Percentiles rank a stretch among this genome's conserved stretches.
Conservation (phyloP, 2,113 vertebrate genomes). For the Cepphus grylle region DNA sequence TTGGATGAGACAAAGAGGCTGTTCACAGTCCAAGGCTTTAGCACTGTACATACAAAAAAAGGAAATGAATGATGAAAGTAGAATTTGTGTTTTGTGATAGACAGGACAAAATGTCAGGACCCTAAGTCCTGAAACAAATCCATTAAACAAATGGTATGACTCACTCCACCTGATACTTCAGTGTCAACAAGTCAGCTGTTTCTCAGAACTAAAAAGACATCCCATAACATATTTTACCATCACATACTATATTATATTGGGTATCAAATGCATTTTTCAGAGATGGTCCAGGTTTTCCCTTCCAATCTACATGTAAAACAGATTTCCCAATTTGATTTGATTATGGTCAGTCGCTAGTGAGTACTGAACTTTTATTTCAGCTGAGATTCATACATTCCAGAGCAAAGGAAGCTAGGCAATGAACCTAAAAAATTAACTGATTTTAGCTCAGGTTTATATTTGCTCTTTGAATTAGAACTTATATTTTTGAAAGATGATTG, state of each 20-base stretch:
- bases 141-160: background rate
- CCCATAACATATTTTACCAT: background rate
- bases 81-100: background rate
- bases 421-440: background rate
- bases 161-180: background rate
- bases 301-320: background rate
- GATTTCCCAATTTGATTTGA: background rate
- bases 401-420: background rate
- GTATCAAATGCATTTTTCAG: background rate
- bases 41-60: background rate
- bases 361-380: background rate
- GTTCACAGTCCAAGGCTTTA: background rate
- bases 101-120: slow-evolving; percentile 62
- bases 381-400: background rate
- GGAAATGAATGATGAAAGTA: slow-evolving; percentile 20
- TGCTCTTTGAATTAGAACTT: background rate
- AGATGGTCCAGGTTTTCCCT: background rate
- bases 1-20: background rate
- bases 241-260: background rate
- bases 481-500: background rate
- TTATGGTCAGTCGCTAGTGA: background rate
- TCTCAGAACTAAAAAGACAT: background rate
- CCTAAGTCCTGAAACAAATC: background rate
- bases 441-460: background rate
- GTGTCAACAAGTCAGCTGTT: background rate